Evolutionary conservation across 2,797 vertebrate genomes (phyloP).

Genomic region (Anabacerthia variegaticeps): DNA sequence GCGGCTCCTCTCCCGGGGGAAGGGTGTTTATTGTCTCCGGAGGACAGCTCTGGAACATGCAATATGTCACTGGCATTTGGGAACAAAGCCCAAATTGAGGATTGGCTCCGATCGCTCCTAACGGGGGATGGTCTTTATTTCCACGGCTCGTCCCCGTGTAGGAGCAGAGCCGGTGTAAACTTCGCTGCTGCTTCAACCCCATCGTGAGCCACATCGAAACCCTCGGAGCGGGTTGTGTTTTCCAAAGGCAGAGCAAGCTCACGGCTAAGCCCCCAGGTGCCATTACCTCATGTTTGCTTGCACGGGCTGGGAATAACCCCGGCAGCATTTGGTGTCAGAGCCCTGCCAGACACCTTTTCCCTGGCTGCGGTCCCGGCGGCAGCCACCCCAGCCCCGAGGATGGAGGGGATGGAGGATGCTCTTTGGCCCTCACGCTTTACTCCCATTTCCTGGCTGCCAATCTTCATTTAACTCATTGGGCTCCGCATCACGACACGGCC

Average conservation of each 20-base stretch:
- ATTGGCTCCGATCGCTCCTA: fast-evolving
- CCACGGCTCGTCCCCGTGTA: background rate
- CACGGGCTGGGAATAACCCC: slow-evolving; percentile 18
- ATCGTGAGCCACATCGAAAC: background rate
- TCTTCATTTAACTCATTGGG: slow-evolving; percentile 26
- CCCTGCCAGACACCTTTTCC: slow-evolving; percentile 12
- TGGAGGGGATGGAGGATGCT: background rate
- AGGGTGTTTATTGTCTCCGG: background rate
- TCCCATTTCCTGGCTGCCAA: slow-evolving; percentile 56
- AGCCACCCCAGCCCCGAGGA: background rate
- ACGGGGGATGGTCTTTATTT: background rate
- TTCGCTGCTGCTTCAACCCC: background rate
- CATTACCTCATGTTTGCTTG: slow-evolving; percentile 44
- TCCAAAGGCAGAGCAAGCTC: background rate
- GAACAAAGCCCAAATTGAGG: fast-evolving
- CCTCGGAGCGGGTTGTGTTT: background rate
- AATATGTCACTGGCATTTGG: background rate
- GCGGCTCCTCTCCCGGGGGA: background rate
- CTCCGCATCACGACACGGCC: slow-evolving; percentile 4
- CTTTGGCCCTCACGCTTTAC: slow-evolving; percentile 22
- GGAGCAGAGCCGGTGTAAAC: background rate
- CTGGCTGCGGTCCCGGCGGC: background rate
- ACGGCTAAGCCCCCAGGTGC: slow-evolving; percentile 10
- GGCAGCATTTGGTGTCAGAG: background rate
- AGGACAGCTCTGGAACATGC: background rate